Evolutionary conservation across 2,888 invertebrate species (phyloP).

Genomic region (Lasius fuliginosus): DNA sequence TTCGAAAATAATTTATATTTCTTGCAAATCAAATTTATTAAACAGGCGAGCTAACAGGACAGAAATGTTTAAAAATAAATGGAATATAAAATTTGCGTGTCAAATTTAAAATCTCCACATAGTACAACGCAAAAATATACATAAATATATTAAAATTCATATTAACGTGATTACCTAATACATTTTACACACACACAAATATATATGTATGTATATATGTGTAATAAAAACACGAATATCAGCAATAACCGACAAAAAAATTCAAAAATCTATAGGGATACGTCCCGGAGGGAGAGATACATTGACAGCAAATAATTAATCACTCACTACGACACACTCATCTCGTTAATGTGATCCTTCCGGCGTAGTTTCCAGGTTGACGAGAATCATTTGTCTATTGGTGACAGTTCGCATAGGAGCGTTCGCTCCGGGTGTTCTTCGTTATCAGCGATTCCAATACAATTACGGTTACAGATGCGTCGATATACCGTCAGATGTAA

Average conservation of each 20-base stretch:
- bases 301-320: slow-evolving; percentile 16
- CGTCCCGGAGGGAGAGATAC: background rate
- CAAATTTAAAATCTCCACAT: background rate
- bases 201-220: too few relatives aligned
- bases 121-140: background rate
- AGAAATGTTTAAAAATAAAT: slow-evolving; percentile 2
- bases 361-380: background rate
- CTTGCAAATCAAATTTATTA: slow-evolving; percentile 3
- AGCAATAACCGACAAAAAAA: background rate
- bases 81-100: background rate
- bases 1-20: slow-evolving; percentile 32
- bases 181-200: too few relatives aligned
- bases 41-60: background rate
- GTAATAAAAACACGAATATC: background rate
- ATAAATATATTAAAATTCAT: background rate
- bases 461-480: background rate
- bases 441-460: too few relatives aligned
- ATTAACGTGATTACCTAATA: background rate
- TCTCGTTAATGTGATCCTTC: slow-evolving; percentile 27
- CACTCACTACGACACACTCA: background rate
- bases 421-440: background rate
- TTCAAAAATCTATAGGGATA: background rate
- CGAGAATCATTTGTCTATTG: slow-evolving; percentile 15
- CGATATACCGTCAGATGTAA: background rate
- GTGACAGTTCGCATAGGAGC: background rate